Evolutionary conservation across 2,888 invertebrate genomes (phyloP).

Genomic region (Drosophila formosana): DNA sequence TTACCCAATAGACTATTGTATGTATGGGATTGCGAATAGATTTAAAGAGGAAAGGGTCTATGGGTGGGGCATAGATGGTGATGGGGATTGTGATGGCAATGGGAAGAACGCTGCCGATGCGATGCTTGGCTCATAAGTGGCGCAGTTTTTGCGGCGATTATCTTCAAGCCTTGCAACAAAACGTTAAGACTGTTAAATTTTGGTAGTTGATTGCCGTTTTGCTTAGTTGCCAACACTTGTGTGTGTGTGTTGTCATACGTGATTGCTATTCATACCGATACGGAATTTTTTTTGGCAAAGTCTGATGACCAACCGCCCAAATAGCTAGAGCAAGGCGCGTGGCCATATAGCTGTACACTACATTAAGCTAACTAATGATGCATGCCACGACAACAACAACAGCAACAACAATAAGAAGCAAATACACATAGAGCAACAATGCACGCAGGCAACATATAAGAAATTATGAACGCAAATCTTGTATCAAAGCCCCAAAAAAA

Average conservation of each 20-base stretch:
- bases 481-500: constrained; percentile 44
- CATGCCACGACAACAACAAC: constrained; percentile 60
- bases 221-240: constrained; percentile 19
- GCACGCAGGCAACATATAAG: constrained; percentile 72
- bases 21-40: background rate
- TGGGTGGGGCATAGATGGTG: background rate
- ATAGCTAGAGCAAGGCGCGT: constrained; percentile 42
- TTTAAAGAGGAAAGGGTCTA: background rate
- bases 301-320: constrained; percentile 1
- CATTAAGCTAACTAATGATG: constrained; percentile 80
- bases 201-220: constrained; percentile 78
- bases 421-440: constrained; percentile 53
- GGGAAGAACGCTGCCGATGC: constrained; percentile 14
- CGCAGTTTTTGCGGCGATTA: constrained; percentile 74
- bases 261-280: constrained; percentile 67
- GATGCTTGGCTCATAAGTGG: constrained; percentile 61
- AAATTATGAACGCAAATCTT: constrained; percentile 79
- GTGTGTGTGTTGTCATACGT: constrained; percentile 23
- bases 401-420: constrained; percentile 31
- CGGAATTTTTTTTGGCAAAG: background rate
- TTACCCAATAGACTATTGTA: constrained; percentile 23
- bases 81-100: background rate
- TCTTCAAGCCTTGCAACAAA: constrained; percentile 63
- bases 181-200: constrained; percentile 78
- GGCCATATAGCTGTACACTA: constrained; percentile 59